Conservation (phyloP, 2,888 invertebrate species). For the Muscina levida region DNA sequence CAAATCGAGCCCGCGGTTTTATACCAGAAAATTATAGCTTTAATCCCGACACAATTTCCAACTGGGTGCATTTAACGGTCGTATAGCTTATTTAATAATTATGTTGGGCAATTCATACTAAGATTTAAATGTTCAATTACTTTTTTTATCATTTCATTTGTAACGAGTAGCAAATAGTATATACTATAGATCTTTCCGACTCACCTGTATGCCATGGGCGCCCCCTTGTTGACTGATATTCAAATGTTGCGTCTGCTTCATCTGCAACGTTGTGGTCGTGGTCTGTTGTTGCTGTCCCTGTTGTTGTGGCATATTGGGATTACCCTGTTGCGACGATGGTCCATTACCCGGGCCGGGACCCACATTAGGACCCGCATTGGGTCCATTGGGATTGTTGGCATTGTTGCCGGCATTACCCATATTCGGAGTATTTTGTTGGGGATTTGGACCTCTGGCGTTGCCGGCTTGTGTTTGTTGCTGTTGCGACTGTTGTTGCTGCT, state of each 20-base stretch:
- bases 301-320: conserved; percentile 69
- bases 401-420: conserved; percentile 68
- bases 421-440: conserved; percentile 63
- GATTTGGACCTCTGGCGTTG: conserved; percentile 65
- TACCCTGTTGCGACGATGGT: conserved; percentile 64
- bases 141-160: too few species aligned
- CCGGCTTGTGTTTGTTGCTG: conserved; percentile 68
- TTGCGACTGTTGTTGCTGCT: conserved; percentile 64
- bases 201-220: conserved; percentile 90
- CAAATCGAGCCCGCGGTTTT: too few species aligned
- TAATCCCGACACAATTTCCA: too few species aligned
- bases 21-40: too few species aligned
- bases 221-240: conserved; percentile 91
- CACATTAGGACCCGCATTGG: conserved; percentile 71
- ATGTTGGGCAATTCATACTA: too few species aligned
- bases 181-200: too few species aligned
- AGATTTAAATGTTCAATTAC: too few species aligned
- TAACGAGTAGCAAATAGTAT: too few species aligned
- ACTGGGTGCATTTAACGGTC: too few species aligned
- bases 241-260: conserved; percentile 93
- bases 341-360: conserved; percentile 68
- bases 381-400: conserved; percentile 72
- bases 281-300: conserved; percentile 79
- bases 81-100: too few species aligned
- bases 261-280: conserved; percentile 85